phyloP scores from a whole-genome alignment of 2,888 invertebrate genomes.

The Volucella inanis region DNA sequence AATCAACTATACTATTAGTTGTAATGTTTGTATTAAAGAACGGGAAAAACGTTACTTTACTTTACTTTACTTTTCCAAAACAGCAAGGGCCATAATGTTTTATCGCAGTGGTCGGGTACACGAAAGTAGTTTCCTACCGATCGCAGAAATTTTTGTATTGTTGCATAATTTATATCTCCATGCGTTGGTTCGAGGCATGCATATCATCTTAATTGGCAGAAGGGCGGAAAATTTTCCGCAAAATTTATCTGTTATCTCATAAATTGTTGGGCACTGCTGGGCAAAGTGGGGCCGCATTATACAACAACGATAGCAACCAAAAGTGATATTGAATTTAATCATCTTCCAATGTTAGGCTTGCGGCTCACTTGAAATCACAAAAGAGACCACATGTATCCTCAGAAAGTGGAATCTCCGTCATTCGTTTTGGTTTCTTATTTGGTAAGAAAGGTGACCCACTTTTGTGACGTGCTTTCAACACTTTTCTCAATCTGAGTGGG shows the following conservation, averaged over 20 bases:
- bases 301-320: slow-evolving; percentile 25
- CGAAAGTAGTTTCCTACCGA: too few relatives aligned
- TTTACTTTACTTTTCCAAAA: too few relatives aligned
- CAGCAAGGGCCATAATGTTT: not conserved
- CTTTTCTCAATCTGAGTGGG: too few relatives aligned
- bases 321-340: slow-evolving; percentile 55
- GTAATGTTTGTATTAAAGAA: too few relatives aligned
- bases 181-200: slow-evolving; percentile 24
- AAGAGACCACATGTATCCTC: not conserved
- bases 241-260: slow-evolving; percentile 38
- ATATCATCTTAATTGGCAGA: not conserved
- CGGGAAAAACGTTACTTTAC: too few relatives aligned
- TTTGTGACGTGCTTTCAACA: slow-evolving; percentile 12
- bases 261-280: slow-evolving; percentile 22
- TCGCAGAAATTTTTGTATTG: slow-evolving; percentile 6
- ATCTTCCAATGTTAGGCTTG: slow-evolving; percentile 19
- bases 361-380: slow-evolving; percentile 28
- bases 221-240: not conserved
- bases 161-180: slow-evolving; percentile 57
- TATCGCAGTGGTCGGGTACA: too few relatives aligned
- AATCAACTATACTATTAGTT: too few relatives aligned
- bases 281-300: not conserved
- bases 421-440: slow-evolving; percentile 21
- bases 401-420: not conserved
- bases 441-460: slow-evolving; percentile 36